Conservation (phyloP, 1,140 invertebrate genomes). For the Drosophila biarmipes region DNA sequence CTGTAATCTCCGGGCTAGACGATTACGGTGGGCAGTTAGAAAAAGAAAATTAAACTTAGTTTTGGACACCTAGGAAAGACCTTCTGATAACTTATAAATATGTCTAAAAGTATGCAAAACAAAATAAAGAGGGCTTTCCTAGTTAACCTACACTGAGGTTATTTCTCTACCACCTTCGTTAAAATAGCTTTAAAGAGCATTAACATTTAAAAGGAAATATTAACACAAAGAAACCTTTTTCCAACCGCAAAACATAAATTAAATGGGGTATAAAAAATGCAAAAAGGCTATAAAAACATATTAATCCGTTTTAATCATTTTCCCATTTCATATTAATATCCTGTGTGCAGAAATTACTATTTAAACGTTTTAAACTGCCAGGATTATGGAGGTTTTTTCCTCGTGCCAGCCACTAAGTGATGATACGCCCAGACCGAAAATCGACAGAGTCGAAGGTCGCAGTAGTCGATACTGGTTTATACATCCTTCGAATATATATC, state of each 20-base stretch:
- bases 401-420: conserved; percentile 7
- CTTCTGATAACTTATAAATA: too few relatives aligned
- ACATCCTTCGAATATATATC: conserved; percentile 22
- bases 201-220: too few relatives aligned
- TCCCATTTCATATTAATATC: neutral
- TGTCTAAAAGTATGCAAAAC: too few relatives aligned
- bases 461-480: conserved; percentile 9
- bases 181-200: too few relatives aligned
- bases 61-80: too few relatives aligned
- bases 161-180: too few relatives aligned
- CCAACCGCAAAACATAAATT: neutral
- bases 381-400: conserved; percentile 3
- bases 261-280: neutral
- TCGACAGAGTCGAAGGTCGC: conserved; percentile 1
- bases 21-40: too few relatives aligned
- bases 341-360: neutral
- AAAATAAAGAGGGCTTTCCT: too few relatives aligned
- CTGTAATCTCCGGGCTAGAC: too few relatives aligned
- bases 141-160: too few relatives aligned
- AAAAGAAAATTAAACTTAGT: too few relatives aligned
- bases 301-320: neutral
- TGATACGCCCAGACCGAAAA: conserved; percentile 1
- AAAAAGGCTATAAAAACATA: neutral
- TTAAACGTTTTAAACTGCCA: neutral
- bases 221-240: neutral